Evolutionary conservation across 1,140 invertebrate genomes (phyloP).

Genomic region (Ceratina australensis): DNA sequence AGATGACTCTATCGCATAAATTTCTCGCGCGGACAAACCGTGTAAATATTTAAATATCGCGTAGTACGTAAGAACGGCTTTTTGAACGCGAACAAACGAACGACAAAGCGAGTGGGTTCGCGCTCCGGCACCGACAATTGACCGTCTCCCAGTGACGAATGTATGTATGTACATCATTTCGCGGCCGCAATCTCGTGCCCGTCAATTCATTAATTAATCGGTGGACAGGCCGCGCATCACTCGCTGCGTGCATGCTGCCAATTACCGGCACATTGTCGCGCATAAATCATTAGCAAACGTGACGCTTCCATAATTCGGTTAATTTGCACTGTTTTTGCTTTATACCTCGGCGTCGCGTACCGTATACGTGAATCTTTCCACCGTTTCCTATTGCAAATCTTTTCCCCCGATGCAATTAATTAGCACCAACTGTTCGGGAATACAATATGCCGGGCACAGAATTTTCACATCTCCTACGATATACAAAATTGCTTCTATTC

Average conservation of each 20-base stretch:
- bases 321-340: conserved; percentile 63
- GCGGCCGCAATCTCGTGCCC: conserved; percentile 63
- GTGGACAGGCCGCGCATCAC: conserved; percentile 53
- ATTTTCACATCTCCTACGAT: too few relatives aligned
- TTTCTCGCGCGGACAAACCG: neutral
- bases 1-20: neutral
- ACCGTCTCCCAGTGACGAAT: conserved; percentile 59
- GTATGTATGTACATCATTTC: conserved; percentile 64
- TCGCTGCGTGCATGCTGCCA: conserved; percentile 54
- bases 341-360: neutral
- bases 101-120: neutral
- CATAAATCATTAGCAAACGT: conserved; percentile 66
- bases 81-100: neutral
- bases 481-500: too few relatives aligned
- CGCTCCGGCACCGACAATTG: conserved; percentile 31
- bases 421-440: neutral
- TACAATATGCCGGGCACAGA: too few relatives aligned
- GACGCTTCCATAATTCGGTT: conserved; percentile 66
- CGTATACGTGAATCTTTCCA: conserved; percentile 15
- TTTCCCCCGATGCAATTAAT: neutral
- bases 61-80: too few relatives aligned
- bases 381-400: neutral
- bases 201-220: conserved; percentile 67
- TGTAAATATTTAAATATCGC: too few relatives aligned
- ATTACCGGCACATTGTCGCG: conserved; percentile 65